Conservation (phyloP, 1,140 invertebrate species). For the Neodiprion lecontei region DNA sequence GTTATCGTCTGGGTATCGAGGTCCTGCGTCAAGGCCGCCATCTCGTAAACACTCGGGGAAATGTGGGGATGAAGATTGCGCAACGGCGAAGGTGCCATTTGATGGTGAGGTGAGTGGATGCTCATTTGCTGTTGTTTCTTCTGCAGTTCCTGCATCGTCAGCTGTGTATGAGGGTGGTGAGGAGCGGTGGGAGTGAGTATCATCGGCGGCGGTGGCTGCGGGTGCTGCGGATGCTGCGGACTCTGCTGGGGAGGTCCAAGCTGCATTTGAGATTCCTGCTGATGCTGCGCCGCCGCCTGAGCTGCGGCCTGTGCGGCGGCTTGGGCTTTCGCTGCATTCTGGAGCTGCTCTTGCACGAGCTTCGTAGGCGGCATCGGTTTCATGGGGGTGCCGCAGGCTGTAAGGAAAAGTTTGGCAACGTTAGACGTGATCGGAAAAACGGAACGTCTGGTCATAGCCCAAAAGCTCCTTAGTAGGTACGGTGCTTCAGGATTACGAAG, state of each 20-base stretch:
- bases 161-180: slow-evolving; percentile 50
- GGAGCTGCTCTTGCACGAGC: slow-evolving; percentile 72
- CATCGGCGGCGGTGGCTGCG: slow-evolving; percentile 53
- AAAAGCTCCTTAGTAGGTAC: slow-evolving; percentile 35
- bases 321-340: slow-evolving; percentile 57
- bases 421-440: slow-evolving; percentile 10
- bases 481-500: slow-evolving; percentile 13
- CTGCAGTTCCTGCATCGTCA: slow-evolving; percentile 71
- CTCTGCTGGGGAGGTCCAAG: slow-evolving; percentile 55
- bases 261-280: slow-evolving; percentile 57
- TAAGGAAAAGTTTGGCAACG: slow-evolving; percentile 34
- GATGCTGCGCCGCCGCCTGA: slow-evolving; percentile 54
- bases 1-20: slow-evolving; percentile 96
- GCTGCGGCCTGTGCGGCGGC: slow-evolving; percentile 56
- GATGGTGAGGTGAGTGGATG: slow-evolving; percentile 67
- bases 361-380: slow-evolving; percentile 81
- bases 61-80: slow-evolving; percentile 79
- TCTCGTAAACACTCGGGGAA: slow-evolving; percentile 90
- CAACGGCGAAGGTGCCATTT: slow-evolving; percentile 70
- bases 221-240: slow-evolving; percentile 38
- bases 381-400: slow-evolving; percentile 75
- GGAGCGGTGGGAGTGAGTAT: slow-evolving; percentile 55
- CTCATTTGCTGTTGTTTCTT: slow-evolving; percentile 70
- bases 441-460: slow-evolving; percentile 38
- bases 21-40: slow-evolving; percentile 95